Percentiles rank a stretch among this genome's conserved stretches.
These are phyloP conservation scores for Barypeithes pellucidus DNA, from an alignment of 2,888 invertebrate species.

Conservation along the genomic window DNA sequence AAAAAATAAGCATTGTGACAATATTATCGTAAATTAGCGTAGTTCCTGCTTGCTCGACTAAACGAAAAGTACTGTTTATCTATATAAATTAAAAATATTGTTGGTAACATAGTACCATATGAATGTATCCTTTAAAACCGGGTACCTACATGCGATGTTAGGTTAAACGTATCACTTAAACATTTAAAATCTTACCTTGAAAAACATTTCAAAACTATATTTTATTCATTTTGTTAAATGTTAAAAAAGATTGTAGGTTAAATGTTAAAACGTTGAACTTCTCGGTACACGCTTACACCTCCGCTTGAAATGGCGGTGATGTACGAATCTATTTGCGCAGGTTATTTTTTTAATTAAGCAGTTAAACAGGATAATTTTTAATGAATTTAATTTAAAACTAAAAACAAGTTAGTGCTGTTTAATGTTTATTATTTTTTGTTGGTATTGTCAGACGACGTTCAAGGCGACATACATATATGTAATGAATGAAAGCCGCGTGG, in stretches of 20 bases:
- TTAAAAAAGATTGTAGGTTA: neutral
- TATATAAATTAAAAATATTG: too few species aligned
- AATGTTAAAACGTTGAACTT: conserved; percentile 15
- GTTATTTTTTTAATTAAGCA: conserved; percentile 1
- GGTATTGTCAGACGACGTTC: too few species aligned
- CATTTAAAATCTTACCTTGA: conserved; percentile 11
- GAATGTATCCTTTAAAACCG: neutral
- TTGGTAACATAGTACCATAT: neutral
- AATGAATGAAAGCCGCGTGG: too few species aligned
- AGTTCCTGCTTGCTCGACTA: neutral
- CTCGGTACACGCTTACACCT: conserved; percentile 13
- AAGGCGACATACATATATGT: too few species aligned
- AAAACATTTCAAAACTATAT: conserved; percentile 11
- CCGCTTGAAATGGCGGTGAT: neutral
- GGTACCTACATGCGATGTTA: neutral
- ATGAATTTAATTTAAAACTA: neutral
- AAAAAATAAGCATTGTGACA: too few species aligned
- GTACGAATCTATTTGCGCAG: neutral
- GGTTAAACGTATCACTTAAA: neutral
- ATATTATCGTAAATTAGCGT: neutral
- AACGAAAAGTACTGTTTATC: too few species aligned
- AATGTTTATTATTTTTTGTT: too few species aligned
- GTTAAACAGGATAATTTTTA: conserved; percentile 6
- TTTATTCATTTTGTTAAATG: conserved; percentile 4
- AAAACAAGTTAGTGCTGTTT: neutral